Conservation (phyloP, 2,113 vertebrate species). For the Odontesthes bonariensis region DNA sequence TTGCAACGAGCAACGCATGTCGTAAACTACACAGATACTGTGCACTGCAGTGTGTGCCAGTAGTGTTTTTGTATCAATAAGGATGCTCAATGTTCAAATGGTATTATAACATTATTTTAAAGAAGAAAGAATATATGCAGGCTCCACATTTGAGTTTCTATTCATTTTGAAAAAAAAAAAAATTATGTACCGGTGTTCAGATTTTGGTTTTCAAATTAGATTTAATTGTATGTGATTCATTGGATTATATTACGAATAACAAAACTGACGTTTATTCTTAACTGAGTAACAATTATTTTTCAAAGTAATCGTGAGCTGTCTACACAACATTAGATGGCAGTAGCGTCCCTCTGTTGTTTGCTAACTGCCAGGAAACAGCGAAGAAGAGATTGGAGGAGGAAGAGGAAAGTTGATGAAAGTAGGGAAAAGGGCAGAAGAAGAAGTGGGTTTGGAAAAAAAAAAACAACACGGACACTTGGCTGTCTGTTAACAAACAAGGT, state of each 20-base stretch:
- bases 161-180: background rate
- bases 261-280: no score
- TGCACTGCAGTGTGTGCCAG: no score
- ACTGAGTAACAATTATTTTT: no score
- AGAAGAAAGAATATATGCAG: background rate
- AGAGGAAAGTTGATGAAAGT: constrained; percentile 45
- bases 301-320: background rate
- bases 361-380: background rate
- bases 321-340: constrained; percentile 48
- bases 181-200: no score
- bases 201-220: background rate
- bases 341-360: background rate
- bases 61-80: no score
- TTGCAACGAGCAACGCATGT: no score
- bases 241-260: background rate
- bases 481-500: constrained; percentile 72
- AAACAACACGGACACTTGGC: constrained; percentile 63
- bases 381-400: constrained; percentile 40
- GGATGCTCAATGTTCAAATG: no score
- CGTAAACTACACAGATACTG: no score
- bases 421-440: constrained; percentile 49
- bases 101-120: no score
- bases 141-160: background rate
- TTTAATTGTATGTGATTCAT: background rate
- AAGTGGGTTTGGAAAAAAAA: constrained; percentile 46